phyloP scores from a whole-genome alignment of 2,797 vertebrate genomes.

The Pseudochromis fuscus region DNA sequence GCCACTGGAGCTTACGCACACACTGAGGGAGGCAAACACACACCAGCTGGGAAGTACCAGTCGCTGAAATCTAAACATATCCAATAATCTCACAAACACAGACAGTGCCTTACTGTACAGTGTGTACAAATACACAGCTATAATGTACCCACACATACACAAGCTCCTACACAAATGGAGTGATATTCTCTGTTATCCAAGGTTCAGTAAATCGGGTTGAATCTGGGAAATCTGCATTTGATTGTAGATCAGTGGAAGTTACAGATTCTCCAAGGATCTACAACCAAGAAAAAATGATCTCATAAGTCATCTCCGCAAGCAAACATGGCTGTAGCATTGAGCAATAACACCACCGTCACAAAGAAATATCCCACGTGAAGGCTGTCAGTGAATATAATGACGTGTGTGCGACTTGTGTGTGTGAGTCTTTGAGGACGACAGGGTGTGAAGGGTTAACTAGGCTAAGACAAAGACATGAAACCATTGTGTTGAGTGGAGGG shows the following conservation, averaged over 20 bases:
- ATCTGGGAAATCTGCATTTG: too few species aligned
- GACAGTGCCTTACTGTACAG: conserved; percentile 13
- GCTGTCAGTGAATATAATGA: conserved; percentile 53
- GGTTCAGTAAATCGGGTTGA: too few species aligned
- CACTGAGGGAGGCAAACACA: conserved; percentile 37
- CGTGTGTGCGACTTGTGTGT: conserved; percentile 13
- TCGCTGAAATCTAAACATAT: conserved; percentile 39
- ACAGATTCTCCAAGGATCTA: too few species aligned
- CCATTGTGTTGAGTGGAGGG: conserved; percentile 79
- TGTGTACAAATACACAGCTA: conserved; percentile 5
- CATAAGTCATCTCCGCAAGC: not conserved
- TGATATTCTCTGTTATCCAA: too few species aligned
- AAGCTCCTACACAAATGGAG: conserved; percentile 21
- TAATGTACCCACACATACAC: conserved; percentile 4
- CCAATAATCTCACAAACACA: conserved; percentile 22
- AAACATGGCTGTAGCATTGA: conserved; percentile 2
- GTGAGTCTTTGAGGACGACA: conserved; percentile 61
- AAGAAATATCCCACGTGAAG: conserved; percentile 41
- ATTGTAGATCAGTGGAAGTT: too few species aligned
- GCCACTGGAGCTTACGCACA: conserved; percentile 58
- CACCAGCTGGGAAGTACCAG: conserved; percentile 34
- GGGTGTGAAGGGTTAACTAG: conserved; percentile 82
- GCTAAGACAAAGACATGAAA: conserved; percentile 83
- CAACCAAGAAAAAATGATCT: not conserved
- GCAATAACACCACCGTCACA: not conserved